Percentiles rank a stretch among this genome's conserved stretches.
These are phyloP conservation scores for Drosophila elegans DNA, from an alignment of 1,140 invertebrate genomes.

Conservation along the genomic window DNA sequence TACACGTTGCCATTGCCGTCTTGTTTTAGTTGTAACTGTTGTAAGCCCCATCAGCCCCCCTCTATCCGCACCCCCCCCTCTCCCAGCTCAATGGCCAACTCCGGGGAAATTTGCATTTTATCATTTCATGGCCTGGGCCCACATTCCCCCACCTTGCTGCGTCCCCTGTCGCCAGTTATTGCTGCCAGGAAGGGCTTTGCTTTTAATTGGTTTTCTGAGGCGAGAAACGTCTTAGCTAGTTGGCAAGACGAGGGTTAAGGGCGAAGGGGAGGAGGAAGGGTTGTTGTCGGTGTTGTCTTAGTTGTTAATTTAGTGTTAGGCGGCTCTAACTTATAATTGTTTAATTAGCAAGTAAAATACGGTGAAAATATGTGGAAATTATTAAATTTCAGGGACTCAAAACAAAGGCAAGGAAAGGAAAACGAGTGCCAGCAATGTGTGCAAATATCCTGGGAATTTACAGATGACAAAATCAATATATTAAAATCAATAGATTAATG, in stretches of 20 bases:
- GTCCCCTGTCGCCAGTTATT: slow-evolving; percentile 48
- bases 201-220: slow-evolving; percentile 79
- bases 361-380: slow-evolving; percentile 74
- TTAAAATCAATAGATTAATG: too few relatives aligned
- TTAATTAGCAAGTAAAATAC: slow-evolving; percentile 80
- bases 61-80: not conserved
- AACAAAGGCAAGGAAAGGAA: not conserved
- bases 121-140: slow-evolving; percentile 55
- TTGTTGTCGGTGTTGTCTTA: slow-evolving; percentile 37
- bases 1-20: slow-evolving; percentile 35
- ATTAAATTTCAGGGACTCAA: slow-evolving; percentile 48
- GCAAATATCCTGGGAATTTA: slow-evolving; percentile 1
- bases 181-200: slow-evolving; percentile 60
- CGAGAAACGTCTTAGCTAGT: slow-evolving; percentile 33
- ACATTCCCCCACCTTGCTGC: not conserved
- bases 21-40: slow-evolving; percentile 57
- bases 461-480: not conserved
- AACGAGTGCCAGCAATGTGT: not conserved
- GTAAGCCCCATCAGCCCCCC: slow-evolving; percentile 16
- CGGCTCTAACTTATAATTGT: slow-evolving; percentile 75
- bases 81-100: slow-evolving; percentile 31
- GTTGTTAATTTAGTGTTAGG: slow-evolving; percentile 65
- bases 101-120: slow-evolving; percentile 82
- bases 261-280: slow-evolving; percentile 2
- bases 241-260: not conserved